Evolutionary conservation across 2,888 invertebrate genomes (phyloP).

Genomic region (Ametastegia equiseti): DNA sequence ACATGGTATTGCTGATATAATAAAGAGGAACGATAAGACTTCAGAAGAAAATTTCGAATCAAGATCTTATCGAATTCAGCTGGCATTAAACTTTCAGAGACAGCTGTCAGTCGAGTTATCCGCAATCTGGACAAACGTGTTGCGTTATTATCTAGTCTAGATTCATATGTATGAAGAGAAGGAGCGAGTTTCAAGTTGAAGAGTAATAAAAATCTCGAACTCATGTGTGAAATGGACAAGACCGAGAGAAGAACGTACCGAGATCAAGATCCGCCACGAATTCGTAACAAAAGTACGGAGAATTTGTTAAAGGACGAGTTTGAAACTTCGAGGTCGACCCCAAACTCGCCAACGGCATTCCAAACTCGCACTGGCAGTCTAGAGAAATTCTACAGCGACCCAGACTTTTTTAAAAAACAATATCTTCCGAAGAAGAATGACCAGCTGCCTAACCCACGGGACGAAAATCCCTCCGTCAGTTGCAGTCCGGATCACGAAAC

Average conservation of each 20-base stretch:
- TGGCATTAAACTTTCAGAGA: neutral
- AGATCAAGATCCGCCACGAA: conserved; percentile 71
- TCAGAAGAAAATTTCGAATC: neutral
- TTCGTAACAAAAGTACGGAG: conserved; percentile 60
- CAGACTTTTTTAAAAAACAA: conserved; percentile 61
- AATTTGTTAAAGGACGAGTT: conserved; percentile 62
- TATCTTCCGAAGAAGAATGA: conserved; percentile 3
- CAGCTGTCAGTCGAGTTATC: neutral
- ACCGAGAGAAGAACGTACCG: conserved; percentile 67
- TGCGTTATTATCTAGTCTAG: conserved; percentile 21
- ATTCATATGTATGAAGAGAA: neutral
- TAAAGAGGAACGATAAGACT: neutral
- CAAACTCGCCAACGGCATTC: conserved; percentile 62
- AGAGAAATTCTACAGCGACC: conserved; percentile 68
- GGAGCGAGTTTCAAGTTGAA: neutral
- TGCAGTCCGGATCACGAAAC: conserved; percentile 57
- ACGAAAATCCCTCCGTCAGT: conserved; percentile 58
- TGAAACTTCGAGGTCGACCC: conserved; percentile 61
- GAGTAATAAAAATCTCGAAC: neutral
- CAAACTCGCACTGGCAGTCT: conserved; percentile 64
- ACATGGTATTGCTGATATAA: too few relatives aligned
- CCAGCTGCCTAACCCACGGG: too few relatives aligned
- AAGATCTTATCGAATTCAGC: neutral
- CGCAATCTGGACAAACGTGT: conserved; percentile 12
- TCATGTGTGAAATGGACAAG: conserved; percentile 69